Evolutionary conservation across 2,888 invertebrate species (phyloP), one percentile per base, ranked within the genome.

Genomic region (Chrysomela aeneicollis): DNA sequence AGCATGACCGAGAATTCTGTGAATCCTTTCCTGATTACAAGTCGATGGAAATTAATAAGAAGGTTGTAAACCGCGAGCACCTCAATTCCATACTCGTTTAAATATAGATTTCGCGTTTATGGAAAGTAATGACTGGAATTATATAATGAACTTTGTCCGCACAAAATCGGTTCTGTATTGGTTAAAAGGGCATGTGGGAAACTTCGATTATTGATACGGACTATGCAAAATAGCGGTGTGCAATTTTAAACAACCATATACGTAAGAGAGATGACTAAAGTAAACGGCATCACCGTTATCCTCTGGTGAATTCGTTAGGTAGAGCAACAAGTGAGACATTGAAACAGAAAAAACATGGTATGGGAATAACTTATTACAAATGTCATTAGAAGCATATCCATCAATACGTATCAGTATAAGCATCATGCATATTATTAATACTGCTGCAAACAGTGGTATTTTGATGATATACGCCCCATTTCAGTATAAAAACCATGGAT

Each of bases 281-380:
- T 74, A 76, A 76, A 76, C 70, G 74, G 74, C 73, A 70, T 70
- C 73, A 73, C 74, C 75, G 74, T 76, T 74, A 74, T 53, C 54
- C 71, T 63, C 73, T 72, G 71, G 74, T 57, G 71, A 74, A 75
- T 75, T 77, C 75, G 76, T 76, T 74, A 73, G 71, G 66, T 69
- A 69, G 73, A 61, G 69, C 68, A 68, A 71, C 70, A 70, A 67
- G 69, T 61, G 63, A 70, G 63, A 67, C 73, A 73, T 70, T 72
- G 71, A 70, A 76, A 72, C 70, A 71, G 69, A 73, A 73, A 72
- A 57, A n/a, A n/a, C n/a, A n/a, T n/a, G n/a, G n/a, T n/a, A n/a
- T n/a, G n/a, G n/a, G n/a, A n/a, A n/a, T n/a, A n/a, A n/a, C n/a
- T n/a, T n/a, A n/a, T n/a, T n/a, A n/a, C n/a, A n/a, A n/a, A n/a